These are phyloP conservation scores for Macrophya annulata DNA, from an alignment of 2,888 invertebrate species.

Conservation along the genomic window DNA sequence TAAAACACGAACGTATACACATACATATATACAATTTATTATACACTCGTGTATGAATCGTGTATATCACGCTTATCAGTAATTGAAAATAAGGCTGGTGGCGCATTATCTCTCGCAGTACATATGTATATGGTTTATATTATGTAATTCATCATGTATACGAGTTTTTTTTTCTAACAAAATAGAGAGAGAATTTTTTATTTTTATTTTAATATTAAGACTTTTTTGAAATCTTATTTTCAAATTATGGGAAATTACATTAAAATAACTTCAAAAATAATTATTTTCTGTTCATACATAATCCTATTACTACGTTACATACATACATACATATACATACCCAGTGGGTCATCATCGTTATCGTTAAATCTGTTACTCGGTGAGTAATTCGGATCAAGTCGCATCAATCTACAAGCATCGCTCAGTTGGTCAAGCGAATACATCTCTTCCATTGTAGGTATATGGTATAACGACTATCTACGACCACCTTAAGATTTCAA, in stretches of 20 bases:
- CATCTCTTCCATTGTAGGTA: constrained; percentile 24
- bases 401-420: not conserved
- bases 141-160: not conserved
- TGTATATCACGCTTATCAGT: not conserved
- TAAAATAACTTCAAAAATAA: not conserved
- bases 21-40: not conserved
- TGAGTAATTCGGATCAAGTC: not conserved
- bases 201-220: not conserved
- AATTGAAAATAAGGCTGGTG: not conserved
- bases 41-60: not conserved
- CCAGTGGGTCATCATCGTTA: constrained; percentile 30
- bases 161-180: not conserved
- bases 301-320: not conserved
- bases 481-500: not conserved
- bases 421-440: not conserved
- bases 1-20: not conserved
- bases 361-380: not conserved
- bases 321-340: not conserved
- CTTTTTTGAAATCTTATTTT: not conserved
- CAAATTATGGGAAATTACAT: not conserved
- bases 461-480: no score
- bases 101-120: not conserved
- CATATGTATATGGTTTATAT: no score
- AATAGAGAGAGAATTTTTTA: not conserved
- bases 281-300: not conserved